These are phyloP conservation scores for Taurulus bubalis DNA, from an alignment of 2,113 vertebrate species.

Conservation along the genomic window DNA sequence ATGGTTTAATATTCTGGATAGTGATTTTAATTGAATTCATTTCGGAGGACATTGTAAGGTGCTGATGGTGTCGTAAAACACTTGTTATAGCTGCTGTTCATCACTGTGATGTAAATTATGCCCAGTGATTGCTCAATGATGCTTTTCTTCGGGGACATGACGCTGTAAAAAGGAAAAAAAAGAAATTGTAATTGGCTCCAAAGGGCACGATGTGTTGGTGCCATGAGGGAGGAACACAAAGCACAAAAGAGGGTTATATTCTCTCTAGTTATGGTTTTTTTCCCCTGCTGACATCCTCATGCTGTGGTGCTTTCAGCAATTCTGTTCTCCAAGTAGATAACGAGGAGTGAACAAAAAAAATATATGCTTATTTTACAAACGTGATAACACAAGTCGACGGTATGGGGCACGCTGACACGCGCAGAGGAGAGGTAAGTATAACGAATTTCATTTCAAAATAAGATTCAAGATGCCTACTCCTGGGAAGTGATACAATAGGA, in stretches of 20 bases:
- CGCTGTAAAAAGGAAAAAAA: constrained; percentile 49
- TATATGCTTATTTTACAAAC: constrained; percentile 46
- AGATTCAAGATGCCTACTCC: background rate
- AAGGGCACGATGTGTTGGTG: constrained; percentile 79
- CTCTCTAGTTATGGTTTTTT: constrained; percentile 44
- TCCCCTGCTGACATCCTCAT: constrained; percentile 37
- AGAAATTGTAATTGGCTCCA: constrained; percentile 79
- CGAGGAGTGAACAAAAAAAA: constrained; percentile 45
- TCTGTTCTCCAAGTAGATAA: constrained; percentile 41
- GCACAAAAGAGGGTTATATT: constrained; percentile 61
- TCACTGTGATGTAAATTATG: constrained; percentile 83
- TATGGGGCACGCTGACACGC: constrained; percentile 8
- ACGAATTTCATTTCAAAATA: constrained; percentile 29
- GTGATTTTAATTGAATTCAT: constrained; percentile 86
- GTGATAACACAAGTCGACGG: constrained; percentile 29
- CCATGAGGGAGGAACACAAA: constrained; percentile 60
- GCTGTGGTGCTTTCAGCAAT: constrained; percentile 32
- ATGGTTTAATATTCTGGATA: constrained; percentile 80
- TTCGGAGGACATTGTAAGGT: constrained; percentile 82
- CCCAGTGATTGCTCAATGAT: constrained; percentile 81
- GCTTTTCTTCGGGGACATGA: constrained; percentile 79
- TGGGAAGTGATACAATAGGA: constrained; percentile 27
- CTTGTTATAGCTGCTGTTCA: constrained; percentile 82
- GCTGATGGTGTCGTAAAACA: constrained; percentile 84
- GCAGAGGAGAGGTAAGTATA: constrained; percentile 2